Conservation (phyloP, 64 coral and sea anemone genomes). For the Astreopora myriophthalma region DNA sequence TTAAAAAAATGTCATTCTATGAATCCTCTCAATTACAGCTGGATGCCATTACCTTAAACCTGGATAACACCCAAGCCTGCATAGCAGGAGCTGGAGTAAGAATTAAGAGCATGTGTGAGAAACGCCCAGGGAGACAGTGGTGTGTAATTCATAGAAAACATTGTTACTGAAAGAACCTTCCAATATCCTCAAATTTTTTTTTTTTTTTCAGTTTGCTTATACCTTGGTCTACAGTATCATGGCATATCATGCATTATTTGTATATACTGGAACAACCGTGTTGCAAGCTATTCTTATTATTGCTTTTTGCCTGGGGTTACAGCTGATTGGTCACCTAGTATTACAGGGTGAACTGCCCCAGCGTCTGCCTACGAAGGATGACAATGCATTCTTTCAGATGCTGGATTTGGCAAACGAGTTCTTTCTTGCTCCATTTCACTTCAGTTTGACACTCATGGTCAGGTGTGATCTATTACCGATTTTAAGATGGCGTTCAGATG, state of each 20-base stretch:
- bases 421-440: slow-evolving; percentile 73
- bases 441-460: slow-evolving; percentile 76
- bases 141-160: no score
- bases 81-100: no score
- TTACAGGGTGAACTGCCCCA: slow-evolving; percentile 59
- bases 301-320: slow-evolving; percentile 54
- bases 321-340: slow-evolving; percentile 53
- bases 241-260: slow-evolving; percentile 70
- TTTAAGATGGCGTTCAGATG: slow-evolving; percentile 91
- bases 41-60: no score
- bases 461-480: slow-evolving; percentile 79
- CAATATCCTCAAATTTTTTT: no score
- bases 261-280: slow-evolving; percentile 40
- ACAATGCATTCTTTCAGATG: slow-evolving; percentile 68
- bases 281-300: slow-evolving; percentile 57
- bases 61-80: no score
- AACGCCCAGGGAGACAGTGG: no score
- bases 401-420: slow-evolving; percentile 83
- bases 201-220: slow-evolving; percentile 76
- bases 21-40: background rate
- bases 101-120: no score
- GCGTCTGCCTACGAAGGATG: slow-evolving; percentile 61
- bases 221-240: slow-evolving; percentile 70
- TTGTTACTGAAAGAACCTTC: no score
- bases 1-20: background rate